phyloP scores from a whole-genome alignment of 2,888 invertebrate genomes.

The Aphidoletes aphidimyza region DNA sequence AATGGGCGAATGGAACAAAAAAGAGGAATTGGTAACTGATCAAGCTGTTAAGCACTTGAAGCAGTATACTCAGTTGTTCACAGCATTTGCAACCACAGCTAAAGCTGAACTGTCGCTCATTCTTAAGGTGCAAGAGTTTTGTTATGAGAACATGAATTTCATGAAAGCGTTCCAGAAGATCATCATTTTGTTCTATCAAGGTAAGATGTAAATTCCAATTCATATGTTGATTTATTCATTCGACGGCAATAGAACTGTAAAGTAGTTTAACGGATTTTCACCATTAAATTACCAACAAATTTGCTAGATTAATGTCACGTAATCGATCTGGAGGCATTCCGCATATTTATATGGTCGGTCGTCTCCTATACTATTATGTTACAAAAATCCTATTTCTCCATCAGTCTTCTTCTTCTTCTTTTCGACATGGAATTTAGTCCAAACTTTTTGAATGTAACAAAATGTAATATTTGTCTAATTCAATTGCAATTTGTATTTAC shows the following conservation, averaged over 20 bases:
- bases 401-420: too few species aligned
- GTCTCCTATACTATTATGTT: constrained; percentile 41
- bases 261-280: constrained; percentile 3
- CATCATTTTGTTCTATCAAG: constrained; percentile 95
- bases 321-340: constrained; percentile 29
- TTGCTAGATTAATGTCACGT: constrained; percentile 21
- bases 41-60: constrained; percentile 93
- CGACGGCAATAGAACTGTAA: neutral
- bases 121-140: constrained; percentile 95
- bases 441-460: too few species aligned
- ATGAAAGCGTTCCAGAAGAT: constrained; percentile 99
- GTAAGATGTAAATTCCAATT: constrained; percentile 66
- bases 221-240: neutral
- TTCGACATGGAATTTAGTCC: too few species aligned
- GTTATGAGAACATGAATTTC: constrained; percentile 99
- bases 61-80: constrained; percentile 85
- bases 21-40: constrained; percentile 95
- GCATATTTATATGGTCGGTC: neutral
- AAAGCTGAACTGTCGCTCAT: constrained; percentile 89
- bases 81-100: constrained; percentile 85
- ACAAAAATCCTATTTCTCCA: too few species aligned
- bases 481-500: constrained; percentile 58
- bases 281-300: neutral
- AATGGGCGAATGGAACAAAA: constrained; percentile 97
- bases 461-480: too few species aligned